phyloP scores from a whole-genome alignment of 2,113 vertebrate species.

The Macquaria australasica region DNA sequence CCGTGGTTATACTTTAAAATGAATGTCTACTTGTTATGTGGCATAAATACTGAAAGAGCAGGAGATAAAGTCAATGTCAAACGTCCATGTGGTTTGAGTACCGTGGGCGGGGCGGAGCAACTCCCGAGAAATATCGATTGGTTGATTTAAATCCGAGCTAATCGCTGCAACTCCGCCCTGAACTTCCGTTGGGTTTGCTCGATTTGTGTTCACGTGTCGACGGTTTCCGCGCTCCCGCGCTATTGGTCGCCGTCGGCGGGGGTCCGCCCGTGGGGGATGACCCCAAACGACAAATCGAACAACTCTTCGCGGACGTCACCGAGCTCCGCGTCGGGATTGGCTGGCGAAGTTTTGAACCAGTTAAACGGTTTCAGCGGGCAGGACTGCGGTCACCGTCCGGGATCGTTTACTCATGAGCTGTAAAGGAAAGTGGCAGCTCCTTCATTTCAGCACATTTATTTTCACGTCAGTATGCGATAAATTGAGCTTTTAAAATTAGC shows the following conservation, averaged over 20 bases:
- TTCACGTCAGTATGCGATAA: constrained; percentile 31
- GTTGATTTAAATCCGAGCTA: constrained; percentile 63
- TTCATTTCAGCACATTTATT: neutral
- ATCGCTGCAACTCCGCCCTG: constrained; percentile 25
- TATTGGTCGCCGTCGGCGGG: rapidly evolving
- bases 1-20: neutral
- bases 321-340: constrained; percentile 53
- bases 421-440: neutral
- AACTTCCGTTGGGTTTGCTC: neutral
- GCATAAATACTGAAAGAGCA: neutral
- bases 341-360: constrained; percentile 52
- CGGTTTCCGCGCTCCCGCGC: neutral
- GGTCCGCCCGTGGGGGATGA: neutral
- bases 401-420: neutral
- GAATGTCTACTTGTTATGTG: neutral
- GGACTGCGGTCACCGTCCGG: neutral
- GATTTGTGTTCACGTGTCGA: neutral
- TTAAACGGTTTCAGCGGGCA: constrained; percentile 74
- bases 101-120: neutral
- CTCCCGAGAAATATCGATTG: constrained; percentile 17
- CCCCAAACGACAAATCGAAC: neutral
- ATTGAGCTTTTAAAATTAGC: neutral
- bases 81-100: neutral
- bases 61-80: neutral
- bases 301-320: rapidly evolving